phyloP scores from a whole-genome alignment of 2,113 vertebrate genomes.

The Oreochromis tanganicae region DNA sequence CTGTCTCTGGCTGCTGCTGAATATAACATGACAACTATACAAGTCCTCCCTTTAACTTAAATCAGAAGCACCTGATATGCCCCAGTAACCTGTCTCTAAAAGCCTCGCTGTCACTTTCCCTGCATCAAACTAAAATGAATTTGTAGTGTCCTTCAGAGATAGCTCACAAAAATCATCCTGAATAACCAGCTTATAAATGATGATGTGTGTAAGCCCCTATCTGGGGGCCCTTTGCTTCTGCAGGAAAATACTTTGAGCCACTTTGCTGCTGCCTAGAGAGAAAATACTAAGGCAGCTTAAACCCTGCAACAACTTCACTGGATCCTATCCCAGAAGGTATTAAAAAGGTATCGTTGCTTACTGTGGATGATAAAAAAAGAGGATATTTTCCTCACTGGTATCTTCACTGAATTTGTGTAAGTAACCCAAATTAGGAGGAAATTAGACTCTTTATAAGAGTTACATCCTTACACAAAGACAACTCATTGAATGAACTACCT shows the following conservation, averaged over 20 bases:
- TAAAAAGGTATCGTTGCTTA: neutral
- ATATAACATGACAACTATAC: neutral
- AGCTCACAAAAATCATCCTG: neutral
- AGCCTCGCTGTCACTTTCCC: neutral
- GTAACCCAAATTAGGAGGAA: neutral
- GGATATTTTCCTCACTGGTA: neutral
- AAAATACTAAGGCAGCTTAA: constrained; percentile 7
- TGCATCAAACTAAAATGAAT: neutral
- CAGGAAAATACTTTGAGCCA: constrained; percentile 5
- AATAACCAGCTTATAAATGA: neutral
- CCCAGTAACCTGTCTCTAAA: neutral
- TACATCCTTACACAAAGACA: neutral
- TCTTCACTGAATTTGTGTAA: neutral
- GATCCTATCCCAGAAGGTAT: constrained; percentile 12
- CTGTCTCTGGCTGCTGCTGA: neutral
- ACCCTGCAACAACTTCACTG: constrained; percentile 8
- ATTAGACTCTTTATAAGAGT: rapidly evolving
- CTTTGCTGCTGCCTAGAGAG: neutral
- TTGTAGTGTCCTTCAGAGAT: neutral
- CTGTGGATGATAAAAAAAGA: neutral
- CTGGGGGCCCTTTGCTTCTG: neutral
- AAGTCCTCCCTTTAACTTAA: neutral
- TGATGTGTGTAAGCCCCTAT: neutral
- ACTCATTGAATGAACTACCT: rapidly evolving
- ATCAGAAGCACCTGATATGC: neutral